These are phyloP conservation scores for Erebia palarica DNA, from an alignment of 2,888 invertebrate species.

Conservation along the genomic window DNA sequence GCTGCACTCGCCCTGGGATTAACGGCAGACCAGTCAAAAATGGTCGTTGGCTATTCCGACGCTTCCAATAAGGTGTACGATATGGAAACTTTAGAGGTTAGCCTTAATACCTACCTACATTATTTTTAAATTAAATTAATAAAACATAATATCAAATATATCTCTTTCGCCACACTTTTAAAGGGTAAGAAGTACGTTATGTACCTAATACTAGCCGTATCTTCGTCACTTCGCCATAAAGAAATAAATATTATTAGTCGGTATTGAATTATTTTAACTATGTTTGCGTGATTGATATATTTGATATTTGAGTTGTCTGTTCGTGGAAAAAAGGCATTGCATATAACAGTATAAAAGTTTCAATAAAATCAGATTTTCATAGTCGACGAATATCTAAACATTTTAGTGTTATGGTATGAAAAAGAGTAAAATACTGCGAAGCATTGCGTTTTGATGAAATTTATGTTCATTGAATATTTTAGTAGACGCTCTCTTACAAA, in stretches of 20 bases:
- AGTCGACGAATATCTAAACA: slow-evolving; percentile 1
- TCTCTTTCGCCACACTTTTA: too few species aligned
- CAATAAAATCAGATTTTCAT: background rate
- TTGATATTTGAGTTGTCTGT: too few species aligned
- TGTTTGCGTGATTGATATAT: too few species aligned
- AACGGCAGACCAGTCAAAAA: slow-evolving; percentile 57
- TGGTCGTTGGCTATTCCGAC: slow-evolving; percentile 69
- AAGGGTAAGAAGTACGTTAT: too few species aligned
- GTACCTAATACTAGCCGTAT: too few species aligned
- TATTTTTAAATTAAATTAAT: slow-evolving; percentile 21
- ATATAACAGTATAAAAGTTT: background rate
- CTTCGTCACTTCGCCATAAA: too few species aligned
- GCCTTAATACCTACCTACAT: slow-evolving; percentile 2
- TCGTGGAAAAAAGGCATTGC: background rate
- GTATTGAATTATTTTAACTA: too few species aligned
- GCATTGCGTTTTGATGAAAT: slow-evolving; percentile 41
- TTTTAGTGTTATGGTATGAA: background rate
- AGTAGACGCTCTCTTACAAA: slow-evolving; percentile 42
- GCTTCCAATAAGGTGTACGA: slow-evolving; percentile 68
- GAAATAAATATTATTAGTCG: too few species aligned
- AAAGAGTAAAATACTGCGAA: background rate
- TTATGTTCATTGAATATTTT: slow-evolving; percentile 63
- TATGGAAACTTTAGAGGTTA: slow-evolving; percentile 70
- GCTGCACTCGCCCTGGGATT: slow-evolving; percentile 63
- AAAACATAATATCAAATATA: background rate